A percentile compares a stretch with the other conserved stretches of the same genome.
These are phyloP conservation scores for Chironomus striatipennis DNA, from an alignment of 1,140 invertebrate species.

Conservation along the genomic window DNA sequence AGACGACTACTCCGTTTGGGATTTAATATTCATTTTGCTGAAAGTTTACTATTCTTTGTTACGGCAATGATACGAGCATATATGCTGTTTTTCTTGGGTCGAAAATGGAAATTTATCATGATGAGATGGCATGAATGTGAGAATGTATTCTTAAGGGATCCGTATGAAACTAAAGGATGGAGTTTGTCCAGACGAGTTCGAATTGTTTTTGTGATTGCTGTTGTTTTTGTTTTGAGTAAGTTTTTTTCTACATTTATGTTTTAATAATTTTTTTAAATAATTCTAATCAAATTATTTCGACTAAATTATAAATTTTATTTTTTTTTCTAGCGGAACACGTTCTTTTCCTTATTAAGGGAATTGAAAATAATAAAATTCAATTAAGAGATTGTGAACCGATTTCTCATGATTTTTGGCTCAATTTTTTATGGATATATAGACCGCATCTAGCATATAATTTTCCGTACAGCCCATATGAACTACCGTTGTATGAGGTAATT, in stretches of 20 bases:
- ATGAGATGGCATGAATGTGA: background rate
- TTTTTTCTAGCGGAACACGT: background rate
- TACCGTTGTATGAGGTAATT: conserved; percentile 5
- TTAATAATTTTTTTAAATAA: background rate
- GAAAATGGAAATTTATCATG: background rate
- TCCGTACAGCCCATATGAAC: background rate
- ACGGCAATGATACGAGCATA: background rate
- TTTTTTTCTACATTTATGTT: background rate
- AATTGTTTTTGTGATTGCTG: background rate
- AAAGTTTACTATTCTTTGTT: background rate
- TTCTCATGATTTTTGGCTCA: background rate
- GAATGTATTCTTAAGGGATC: background rate
- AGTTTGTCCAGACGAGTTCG: background rate
- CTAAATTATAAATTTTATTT: no score
- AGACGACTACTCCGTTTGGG: background rate
- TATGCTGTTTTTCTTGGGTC: background rate
- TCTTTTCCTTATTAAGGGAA: background rate
- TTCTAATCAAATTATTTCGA: no score
- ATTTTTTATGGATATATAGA: background rate
- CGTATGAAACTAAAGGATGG: background rate
- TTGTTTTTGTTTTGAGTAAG: background rate
- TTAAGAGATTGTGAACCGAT: background rate
- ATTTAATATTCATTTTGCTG: conserved; percentile 19
- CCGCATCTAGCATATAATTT: background rate
- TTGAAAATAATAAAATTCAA: background rate